Evolutionary conservation across 2,888 invertebrate species (phyloP).

Genomic region (Lobophora halterata): DNA sequence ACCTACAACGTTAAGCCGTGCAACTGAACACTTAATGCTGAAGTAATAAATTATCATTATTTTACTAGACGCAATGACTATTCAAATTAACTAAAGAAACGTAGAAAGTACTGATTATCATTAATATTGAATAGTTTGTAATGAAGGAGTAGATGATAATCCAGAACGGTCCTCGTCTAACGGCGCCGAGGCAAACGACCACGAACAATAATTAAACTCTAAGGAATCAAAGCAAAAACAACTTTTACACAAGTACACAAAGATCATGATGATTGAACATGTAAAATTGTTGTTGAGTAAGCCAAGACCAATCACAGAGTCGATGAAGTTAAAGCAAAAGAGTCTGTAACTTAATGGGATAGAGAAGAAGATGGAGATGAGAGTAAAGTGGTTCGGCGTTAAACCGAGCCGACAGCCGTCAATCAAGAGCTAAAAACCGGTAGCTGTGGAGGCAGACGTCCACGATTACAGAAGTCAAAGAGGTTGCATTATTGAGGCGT

Average conservation of each 20-base stretch:
- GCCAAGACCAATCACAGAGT: slow-evolving; percentile 1
- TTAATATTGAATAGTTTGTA: slow-evolving; percentile 75
- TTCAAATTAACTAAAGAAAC: slow-evolving; percentile 38
- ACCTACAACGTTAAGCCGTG: slow-evolving; percentile 27
- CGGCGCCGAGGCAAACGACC: slow-evolving; percentile 73
- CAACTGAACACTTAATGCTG: slow-evolving; percentile 28
- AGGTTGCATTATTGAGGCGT: slow-evolving; percentile 41
- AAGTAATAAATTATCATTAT: slow-evolving; percentile 27
- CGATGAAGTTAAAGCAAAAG: slow-evolving; percentile 14
- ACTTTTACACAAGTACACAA: slow-evolving; percentile 28
- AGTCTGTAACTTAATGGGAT: slow-evolving; percentile 29
- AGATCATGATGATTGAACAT: slow-evolving; percentile 13
- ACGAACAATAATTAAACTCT: slow-evolving; percentile 38
- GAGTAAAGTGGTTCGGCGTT: slow-evolving; percentile 44
- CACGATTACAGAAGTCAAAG: slow-evolving; percentile 70
- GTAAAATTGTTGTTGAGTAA: slow-evolving; percentile 42
- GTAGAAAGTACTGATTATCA: slow-evolving; percentile 69
- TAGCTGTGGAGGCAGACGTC: slow-evolving; percentile 72
- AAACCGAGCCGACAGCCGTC: slow-evolving; percentile 79
- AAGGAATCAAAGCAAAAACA: slow-evolving; percentile 27
- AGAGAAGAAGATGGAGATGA: slow-evolving; percentile 28
- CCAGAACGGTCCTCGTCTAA: slow-evolving; percentile 68
- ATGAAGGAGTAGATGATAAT: slow-evolving; percentile 79
- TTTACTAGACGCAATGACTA: slow-evolving; percentile 33
- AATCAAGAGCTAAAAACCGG: slow-evolving; percentile 79